Base-by-base conservation (phyloP, 2,113 vertebrate genomes). In the Kryptolebias marmoratus region DNA sequence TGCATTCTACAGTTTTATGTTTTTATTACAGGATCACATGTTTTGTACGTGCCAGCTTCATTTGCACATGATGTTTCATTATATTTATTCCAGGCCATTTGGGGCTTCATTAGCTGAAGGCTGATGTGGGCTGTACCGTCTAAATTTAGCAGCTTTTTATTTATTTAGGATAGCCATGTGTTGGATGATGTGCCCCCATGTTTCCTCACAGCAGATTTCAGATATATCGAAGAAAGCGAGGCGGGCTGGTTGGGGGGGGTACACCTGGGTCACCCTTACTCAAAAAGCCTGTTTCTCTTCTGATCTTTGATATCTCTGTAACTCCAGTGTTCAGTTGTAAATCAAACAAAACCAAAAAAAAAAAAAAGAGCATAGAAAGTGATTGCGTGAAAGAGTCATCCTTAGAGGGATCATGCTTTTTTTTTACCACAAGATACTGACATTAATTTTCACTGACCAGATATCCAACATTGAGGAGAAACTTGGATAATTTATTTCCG, bases 41-140 rank as follows among this genome's bases (percentile, higher is more conserved):
- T 80, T 87, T 77, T 86, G 79, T 66, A 91, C 80, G 80, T 88
- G 85, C 84, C 84, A 67, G 79, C 80, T 87, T 92, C 87, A 88
- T 92, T 92, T 90, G 83, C 75, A 70, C 71, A 68, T 62, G 83
- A 83, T 82, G 77, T 13, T 79, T 86, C 80, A 83, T 90, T 89
- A 83, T 89, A 88, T 92, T 89, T 88, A 91, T 93, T 80, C 57
- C 79, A 27, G 77, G 71, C 83, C 78, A 76, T 90, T 83, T 84
- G 88, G 84, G 84, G 82, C 83, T 81, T 87, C 83, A 87, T 92
- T 94, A 90, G 84, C 86, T 81, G 71, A 61, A 64, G 71, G 81
- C 79, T 77, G 80, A 87, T 83, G 83, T 69, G 56, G 82, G 68
- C 62, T 30, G n/a, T 65, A 32, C 76, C 30, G 53, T 79, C 88